Base-by-base conservation (phyloP, 2,113 vertebrate genomes). In the Rhinogobius similis region DNA sequence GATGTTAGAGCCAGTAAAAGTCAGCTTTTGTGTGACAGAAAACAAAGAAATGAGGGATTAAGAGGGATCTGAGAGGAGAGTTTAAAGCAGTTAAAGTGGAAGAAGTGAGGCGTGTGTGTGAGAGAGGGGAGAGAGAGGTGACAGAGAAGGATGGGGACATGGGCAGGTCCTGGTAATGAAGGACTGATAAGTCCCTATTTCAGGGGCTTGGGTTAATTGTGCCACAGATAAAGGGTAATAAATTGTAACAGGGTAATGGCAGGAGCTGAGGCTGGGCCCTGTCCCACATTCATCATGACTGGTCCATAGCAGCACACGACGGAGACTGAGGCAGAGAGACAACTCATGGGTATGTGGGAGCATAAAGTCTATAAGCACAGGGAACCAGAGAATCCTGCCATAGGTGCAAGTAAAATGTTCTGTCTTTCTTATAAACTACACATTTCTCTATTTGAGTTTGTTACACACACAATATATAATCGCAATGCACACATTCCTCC, bases 151-250 rank as follows among this genome's bases (percentile, higher is more conserved):
- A 88, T 91, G 87, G 77, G 86, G 73, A 87, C 89, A 91, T 86
- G 83, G 75, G 76, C 85, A 84, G 82, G 82, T 85, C 81, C 78
- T 87, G 72, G 85, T 90, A 90, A 91, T 91, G 87, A 91, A 88
- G 85, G 91, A 87, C 88, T 90, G 90, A 90, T 90, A 92, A 91
- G 87, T 90, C 85, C 82, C 87, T 85, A 84, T 88, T 90, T 90
- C 82, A 82, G 79, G 76, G 86, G 88, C 88, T 78, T 81, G 87
- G 88, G 91, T 91, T 92, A 92, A 92, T 92, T 90, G 89, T 84
- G 81, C 84, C 88, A 82, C 87, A 90, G 90, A 92, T 92, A 92
- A 91, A 86, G 85, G 78, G 83, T 88, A 90, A 92, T 90, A 91
- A 86, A 92, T 92, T 89, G 88, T 88, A 86, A 86, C 39, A 23